phyloP scores from a whole-genome alignment of 2,888 invertebrate genomes.

The Hofmannophila pseudospretella region DNA sequence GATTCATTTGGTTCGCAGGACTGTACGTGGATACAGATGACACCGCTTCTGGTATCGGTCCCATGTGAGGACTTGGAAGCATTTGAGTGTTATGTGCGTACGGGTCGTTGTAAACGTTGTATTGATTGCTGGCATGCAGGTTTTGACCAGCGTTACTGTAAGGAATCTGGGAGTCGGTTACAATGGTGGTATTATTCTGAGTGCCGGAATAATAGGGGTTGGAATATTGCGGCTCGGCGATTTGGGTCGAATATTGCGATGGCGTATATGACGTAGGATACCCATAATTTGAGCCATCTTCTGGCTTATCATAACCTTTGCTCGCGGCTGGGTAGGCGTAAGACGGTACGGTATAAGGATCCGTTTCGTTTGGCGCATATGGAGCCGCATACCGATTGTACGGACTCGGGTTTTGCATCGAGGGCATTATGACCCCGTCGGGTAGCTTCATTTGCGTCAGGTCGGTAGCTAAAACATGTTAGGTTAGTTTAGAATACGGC shows the following conservation, averaged over 20 bases:
- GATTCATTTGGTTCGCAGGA: conserved; percentile 29
- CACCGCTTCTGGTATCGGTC: conserved; percentile 34
- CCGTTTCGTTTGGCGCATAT: conserved; percentile 40
- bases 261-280: conserved; percentile 56
- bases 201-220: conserved; percentile 58
- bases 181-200: conserved; percentile 38
- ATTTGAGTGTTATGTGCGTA: conserved; percentile 18
- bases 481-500: conserved; percentile 1
- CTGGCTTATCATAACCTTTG: conserved; percentile 47
- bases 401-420: conserved; percentile 37
- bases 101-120: conserved; percentile 26
- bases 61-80: conserved; percentile 22
- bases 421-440: conserved; percentile 54
- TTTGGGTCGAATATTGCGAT: conserved; percentile 44
- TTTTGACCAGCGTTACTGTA: conserved; percentile 26
- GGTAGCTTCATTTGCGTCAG: conserved; percentile 51
- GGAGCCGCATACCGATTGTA: conserved; percentile 44
- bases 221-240: conserved; percentile 42
- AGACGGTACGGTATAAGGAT: conserved; percentile 37
- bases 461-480: conserved; percentile 50
- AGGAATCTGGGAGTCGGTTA: conserved; percentile 49
- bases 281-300: conserved; percentile 36
- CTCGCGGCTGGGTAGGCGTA: conserved; percentile 40
- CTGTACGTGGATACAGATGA: conserved; percentile 27
- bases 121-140: conserved; percentile 20